Base-by-base conservation (phyloP, 2,797 vertebrate genomes). In the Phylloscopus collybita region DNA sequence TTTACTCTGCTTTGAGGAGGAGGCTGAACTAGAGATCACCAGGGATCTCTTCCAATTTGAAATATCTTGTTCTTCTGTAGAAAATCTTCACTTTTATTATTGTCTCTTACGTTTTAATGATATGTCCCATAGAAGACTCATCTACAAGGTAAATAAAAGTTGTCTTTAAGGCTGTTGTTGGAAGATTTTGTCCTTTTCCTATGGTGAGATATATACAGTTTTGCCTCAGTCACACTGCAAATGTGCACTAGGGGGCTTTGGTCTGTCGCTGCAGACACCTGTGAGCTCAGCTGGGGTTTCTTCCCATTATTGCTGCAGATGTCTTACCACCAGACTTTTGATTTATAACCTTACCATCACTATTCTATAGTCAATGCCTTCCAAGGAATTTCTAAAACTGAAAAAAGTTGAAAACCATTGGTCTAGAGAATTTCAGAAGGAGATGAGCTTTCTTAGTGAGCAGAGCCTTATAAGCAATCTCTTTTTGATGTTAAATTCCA, bases 161-260 rank as follows among this genome's bases (percentile, higher is more conserved):
- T 25, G 49, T 11, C 25, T 71, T 42, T 32, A n/a, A 32, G 49
- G 56, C 16, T 51, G 51, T 7, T 72, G 16, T 49, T 9, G 54
- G 67, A 70, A 71, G 38, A 42, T 3, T 45, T 89, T 30, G 1
- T 18, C 45, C 30, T 74, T 86, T 80, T 53, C 75, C 70, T 44
- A 0, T 4, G 7, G 10, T 16, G 38, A 36, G 25, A 36, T 56
- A 23, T 0, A 38, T 66, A 30, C 3, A 53, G 49, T 34, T 74
- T 49, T 49, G 45, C 13, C 47, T 42, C 54, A 0, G 0, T 1
- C n/a, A 29, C 14, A 21, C 30, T 9, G 6, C 26, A 70, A 30
- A 11, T 23, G 54, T 72, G 26, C 42, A 59, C 23, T 0, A 21
- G 44, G 6, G 5, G 49, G 1, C 8, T 54, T 73, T 75, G 34